These are phyloP conservation scores for Lutjanus campechanus DNA, from an alignment of 2,797 vertebrate species.

Conservation along the genomic window DNA sequence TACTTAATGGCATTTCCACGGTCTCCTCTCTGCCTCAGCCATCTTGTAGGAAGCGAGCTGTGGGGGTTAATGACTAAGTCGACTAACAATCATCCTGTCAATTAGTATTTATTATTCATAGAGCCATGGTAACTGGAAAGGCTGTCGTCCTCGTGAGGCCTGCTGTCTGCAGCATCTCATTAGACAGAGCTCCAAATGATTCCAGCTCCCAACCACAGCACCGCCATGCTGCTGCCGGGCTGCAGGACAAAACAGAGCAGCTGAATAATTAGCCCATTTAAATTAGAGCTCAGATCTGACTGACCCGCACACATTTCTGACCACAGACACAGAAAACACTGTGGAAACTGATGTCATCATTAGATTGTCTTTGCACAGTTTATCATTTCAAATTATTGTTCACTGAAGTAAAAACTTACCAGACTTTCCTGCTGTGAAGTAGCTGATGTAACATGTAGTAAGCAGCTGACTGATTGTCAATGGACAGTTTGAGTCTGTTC, in stretches of 20 bases:
- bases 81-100: conserved; percentile 41
- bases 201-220: conserved; percentile 5
- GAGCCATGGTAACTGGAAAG: conserved; percentile 42
- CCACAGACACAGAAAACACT: background rate
- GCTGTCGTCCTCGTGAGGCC: conserved; percentile 25
- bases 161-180: conserved; percentile 42
- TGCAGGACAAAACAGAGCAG: conserved; percentile 14
- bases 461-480: background rate
- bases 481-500: too few relatives aligned
- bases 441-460: background rate
- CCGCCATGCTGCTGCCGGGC: background rate
- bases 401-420: background rate
- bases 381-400: background rate
- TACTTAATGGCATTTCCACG: background rate
- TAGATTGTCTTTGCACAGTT: background rate
- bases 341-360: background rate
- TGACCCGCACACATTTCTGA: background rate
- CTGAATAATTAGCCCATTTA: background rate
- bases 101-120: conserved; percentile 56
- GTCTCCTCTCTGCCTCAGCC: background rate
- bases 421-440: background rate
- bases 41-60: conserved; percentile 12
- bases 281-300: too few relatives aligned
- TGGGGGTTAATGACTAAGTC: conserved; percentile 24
- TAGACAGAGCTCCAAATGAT: conserved; percentile 26